Evolutionary conservation across 2,888 invertebrate species (phyloP).

Genomic region (Parelbella ahira): DNA sequence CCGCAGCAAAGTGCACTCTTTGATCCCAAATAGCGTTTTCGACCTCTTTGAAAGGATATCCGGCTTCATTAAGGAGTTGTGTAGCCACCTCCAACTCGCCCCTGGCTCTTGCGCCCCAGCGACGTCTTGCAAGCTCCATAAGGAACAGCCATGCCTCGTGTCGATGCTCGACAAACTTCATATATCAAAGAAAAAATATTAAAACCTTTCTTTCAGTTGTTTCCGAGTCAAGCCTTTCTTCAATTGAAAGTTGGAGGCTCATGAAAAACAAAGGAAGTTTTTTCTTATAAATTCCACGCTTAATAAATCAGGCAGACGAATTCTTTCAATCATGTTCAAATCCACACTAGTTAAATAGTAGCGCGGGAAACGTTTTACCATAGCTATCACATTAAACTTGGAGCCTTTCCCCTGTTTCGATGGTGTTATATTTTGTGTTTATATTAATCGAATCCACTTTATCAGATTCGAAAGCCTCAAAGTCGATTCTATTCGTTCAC

Average conservation of each 20-base stretch:
- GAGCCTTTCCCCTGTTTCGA: slow-evolving; percentile 29
- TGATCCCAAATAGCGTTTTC: slow-evolving; percentile 83
- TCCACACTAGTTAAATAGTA: too few species aligned
- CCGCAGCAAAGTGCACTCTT: slow-evolving; percentile 86
- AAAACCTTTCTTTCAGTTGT: too few species aligned
- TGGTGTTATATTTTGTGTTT: slow-evolving; percentile 42
- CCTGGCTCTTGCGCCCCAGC: slow-evolving; percentile 69
- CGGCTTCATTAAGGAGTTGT: slow-evolving; percentile 47
- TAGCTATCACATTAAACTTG: slow-evolving; percentile 32
- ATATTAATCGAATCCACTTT: slow-evolving; percentile 51
- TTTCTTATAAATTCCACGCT: too few species aligned
- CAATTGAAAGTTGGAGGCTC: too few species aligned
- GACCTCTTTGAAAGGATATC: slow-evolving; percentile 69
- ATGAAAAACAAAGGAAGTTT: too few species aligned
- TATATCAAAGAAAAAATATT: too few species aligned
- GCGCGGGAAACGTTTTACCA: slow-evolving; percentile 23
- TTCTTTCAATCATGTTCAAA: too few species aligned
- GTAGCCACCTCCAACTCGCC: slow-evolving; percentile 51
- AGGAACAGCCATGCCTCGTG: slow-evolving; percentile 83
- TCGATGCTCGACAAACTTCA: slow-evolving; percentile 49
- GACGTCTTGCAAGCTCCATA: slow-evolving; percentile 85
- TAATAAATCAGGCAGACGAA: too few species aligned
- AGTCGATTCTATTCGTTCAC: slow-evolving; percentile 46
- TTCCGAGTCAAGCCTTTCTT: too few species aligned
- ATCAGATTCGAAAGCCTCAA: slow-evolving; percentile 43